Evolutionary conservation across 2,797 vertebrate genomes (phyloP), one percentile per base, ranked within the genome.

Genomic region (Aphelocoma californica): DNA sequence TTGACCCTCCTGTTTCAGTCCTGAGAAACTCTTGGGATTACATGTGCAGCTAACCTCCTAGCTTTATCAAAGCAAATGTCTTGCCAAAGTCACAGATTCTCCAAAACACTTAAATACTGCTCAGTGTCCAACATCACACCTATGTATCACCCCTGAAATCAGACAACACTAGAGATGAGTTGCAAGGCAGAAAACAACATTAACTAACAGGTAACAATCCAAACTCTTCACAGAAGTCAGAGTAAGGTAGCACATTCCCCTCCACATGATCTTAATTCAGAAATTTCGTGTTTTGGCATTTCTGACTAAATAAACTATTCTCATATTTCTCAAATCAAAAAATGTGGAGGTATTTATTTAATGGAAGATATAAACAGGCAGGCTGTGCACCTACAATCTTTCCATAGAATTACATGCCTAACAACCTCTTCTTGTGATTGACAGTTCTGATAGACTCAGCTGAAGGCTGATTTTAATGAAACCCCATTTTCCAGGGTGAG

Each of bases 401-500:
- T 45, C 62, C 4, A 3, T 13, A 57, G 25, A 78, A 53, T 70
- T 92, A 51, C 44, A 84, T 32, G 71, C 45, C 64, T 95, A 81
- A 94, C 69, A 70, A 56, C 44, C 44, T 73, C 48, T 86, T 75
- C 66, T 81, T 73, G 40, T 87, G 87, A 94, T 73, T 97, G 96
- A 96, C 93, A 93, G 70, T 72, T 94, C 67, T 77, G 51, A 91
- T 57, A 91, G 69, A 58, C 48, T 79, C 58, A 66, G 85, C 51
- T 92, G 93, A 95, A 94, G 61, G 51, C n/a, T 77, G n/a, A 88
- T 61, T 92, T 93, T 94, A 94, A 93, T 92, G 85, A 92, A 96
- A 90, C 10, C 6, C 51, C 45, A 65, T 92, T 96, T 94, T 88
- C 82, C 80, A 88, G 77, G 40, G 45, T 19, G 42, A 94, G 36